A percentile compares a stretch with the other conserved stretches of the same genome.
These are phyloP conservation scores for Acanthosepion pharaonis DNA, from an alignment of 2,888 invertebrate species.

Conservation along the genomic window DNA sequence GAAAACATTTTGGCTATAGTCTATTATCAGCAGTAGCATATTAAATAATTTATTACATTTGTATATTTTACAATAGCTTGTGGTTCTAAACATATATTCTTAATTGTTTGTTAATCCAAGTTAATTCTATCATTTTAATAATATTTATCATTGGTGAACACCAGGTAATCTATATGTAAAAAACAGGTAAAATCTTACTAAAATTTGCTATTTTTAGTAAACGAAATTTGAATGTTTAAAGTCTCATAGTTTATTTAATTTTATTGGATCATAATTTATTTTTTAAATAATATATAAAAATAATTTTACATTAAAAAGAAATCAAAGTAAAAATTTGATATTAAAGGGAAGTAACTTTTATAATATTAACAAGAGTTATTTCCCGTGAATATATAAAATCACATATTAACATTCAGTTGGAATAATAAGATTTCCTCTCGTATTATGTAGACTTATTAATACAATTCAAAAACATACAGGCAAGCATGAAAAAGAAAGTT, in stretches of 20 bases:
- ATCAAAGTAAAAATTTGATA: not conserved
- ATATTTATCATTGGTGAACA: not conserved
- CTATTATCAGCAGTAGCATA: too few relatives aligned
- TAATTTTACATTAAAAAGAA: not conserved
- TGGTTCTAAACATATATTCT: too few relatives aligned
- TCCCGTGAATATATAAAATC: not conserved
- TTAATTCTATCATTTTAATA: too few relatives aligned
- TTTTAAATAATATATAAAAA: too few relatives aligned
- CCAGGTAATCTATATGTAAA: not conserved
- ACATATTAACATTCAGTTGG: not conserved
- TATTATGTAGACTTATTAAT: not conserved
- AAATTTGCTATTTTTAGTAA: not conserved
- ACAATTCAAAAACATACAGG: not conserved
- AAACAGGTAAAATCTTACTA: not conserved
- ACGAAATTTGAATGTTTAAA: not conserved
- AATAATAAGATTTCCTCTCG: not conserved
- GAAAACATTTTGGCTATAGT: too few relatives aligned
- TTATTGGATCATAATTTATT: not conserved
- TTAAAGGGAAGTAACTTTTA: not conserved
- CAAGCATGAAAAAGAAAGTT: not conserved
- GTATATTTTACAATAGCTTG: too few relatives aligned
- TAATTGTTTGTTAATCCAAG: too few relatives aligned
- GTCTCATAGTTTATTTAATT: not conserved
- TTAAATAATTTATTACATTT: too few relatives aligned
- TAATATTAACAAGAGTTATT: not conserved